Evolutionary conservation across 1,140 invertebrate genomes (phyloP).

Genomic region (Gryon sp.): DNA sequence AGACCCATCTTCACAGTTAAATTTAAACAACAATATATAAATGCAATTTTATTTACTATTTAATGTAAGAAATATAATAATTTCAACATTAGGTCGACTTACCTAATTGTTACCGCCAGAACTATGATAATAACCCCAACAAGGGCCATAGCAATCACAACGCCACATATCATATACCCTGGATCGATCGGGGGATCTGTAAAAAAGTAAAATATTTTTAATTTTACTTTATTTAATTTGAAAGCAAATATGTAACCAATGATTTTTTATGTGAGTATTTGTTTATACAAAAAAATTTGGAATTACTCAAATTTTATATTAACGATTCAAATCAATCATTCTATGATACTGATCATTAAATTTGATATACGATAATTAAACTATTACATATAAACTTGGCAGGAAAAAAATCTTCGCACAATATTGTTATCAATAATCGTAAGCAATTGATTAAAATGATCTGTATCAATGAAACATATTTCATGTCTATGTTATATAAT

Average conservation of each 20-base stretch:
- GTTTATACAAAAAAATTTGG: neutral
- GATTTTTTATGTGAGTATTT: too few relatives aligned
- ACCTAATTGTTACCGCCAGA: conserved; percentile 89
- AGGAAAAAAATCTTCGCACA: neutral
- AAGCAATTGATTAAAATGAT: conserved; percentile 18
- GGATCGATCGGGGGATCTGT: conserved; percentile 88
- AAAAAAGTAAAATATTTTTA: conserved; percentile 71
- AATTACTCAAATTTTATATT: too few relatives aligned
- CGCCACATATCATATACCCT: conserved; percentile 88
- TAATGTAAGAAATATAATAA: conserved; percentile 46
- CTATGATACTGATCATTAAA: conserved; percentile 1
- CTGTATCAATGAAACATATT: conserved; percentile 17
- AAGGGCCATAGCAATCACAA: conserved; percentile 88
- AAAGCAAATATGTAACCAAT: too few relatives aligned
- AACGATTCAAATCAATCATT: conserved; percentile 5
- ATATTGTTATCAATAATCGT: conserved; percentile 15
- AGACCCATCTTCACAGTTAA: too few relatives aligned
- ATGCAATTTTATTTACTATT: neutral
- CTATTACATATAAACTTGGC: conserved; percentile 1
- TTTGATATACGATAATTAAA: conserved; percentile 17
- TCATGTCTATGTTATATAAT: neutral
- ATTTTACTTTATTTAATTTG: too few relatives aligned
- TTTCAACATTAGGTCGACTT: too few relatives aligned
- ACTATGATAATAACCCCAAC: conserved; percentile 88
- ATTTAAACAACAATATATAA: neutral